phyloP scores from a whole-genome alignment of 2,888 invertebrate genomes.

The Netelia inedita region DNA sequence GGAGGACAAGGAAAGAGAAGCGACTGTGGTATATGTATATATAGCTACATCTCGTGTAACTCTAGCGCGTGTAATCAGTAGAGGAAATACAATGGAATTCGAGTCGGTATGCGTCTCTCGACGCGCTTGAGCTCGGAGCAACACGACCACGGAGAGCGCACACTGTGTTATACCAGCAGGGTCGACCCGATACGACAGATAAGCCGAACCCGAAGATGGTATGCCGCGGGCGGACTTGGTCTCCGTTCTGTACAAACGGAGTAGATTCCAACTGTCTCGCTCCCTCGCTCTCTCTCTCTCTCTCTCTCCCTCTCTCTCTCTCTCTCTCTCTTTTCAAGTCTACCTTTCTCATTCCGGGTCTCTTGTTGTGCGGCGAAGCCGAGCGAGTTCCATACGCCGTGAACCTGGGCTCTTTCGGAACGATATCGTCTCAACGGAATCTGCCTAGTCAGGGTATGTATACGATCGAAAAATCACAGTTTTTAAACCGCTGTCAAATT shows the following conservation, averaged over 20 bases:
- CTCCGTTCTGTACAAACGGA: constrained; percentile 40
- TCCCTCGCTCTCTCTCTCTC: not conserved
- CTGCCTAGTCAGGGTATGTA: constrained; percentile 78
- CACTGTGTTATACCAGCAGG: constrained; percentile 62
- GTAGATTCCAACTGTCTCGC: constrained; percentile 49
- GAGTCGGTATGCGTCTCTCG: constrained; percentile 78
- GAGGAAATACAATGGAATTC: constrained; percentile 82
- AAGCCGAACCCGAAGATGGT: constrained; percentile 80
- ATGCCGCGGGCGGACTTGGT: constrained; percentile 73
- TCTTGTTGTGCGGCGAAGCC: constrained; percentile 49
- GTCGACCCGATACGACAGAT: constrained; percentile 67
- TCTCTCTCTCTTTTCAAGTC: not conserved
- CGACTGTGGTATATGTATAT: constrained; percentile 1
- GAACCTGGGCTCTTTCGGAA: constrained; percentile 50
- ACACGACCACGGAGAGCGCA: constrained; percentile 61
- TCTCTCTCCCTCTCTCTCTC: no score
- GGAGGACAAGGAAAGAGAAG: constrained; percentile 49
- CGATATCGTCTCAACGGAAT: constrained; percentile 75
- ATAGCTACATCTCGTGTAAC: constrained; percentile 58
- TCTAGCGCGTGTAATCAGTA: constrained; percentile 78
- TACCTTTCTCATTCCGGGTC: constrained; percentile 26
- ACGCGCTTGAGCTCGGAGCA: constrained; percentile 73
- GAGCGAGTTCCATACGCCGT: constrained; percentile 76
- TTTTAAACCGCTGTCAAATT: no score
- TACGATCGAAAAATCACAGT: no score